Evolutionary conservation across 2,113 vertebrate genomes (phyloP).

Genomic region (Forbesichthys agassizii): DNA sequence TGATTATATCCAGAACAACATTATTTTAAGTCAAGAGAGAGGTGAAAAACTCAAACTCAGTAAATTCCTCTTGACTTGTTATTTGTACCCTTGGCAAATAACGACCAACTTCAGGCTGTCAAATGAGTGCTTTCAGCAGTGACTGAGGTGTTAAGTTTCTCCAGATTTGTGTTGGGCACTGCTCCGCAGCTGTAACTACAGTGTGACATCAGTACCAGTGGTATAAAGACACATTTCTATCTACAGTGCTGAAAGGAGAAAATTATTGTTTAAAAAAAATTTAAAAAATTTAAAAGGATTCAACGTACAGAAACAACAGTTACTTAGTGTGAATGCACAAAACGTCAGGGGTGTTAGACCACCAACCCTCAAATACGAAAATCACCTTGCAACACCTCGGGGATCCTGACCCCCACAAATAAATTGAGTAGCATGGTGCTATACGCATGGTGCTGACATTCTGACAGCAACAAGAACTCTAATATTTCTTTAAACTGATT

Average conservation of each 20-base stretch:
- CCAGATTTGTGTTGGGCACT: conserved; percentile 22
- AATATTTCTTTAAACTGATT: too few species aligned
- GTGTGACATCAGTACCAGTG: conserved; percentile 20
- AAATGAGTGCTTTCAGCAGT: conserved; percentile 44
- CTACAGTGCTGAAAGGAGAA: conserved; percentile 16
- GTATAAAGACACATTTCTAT: neutral
- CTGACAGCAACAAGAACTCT: too few species aligned
- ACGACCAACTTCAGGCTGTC: conserved; percentile 59
- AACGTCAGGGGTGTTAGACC: too few species aligned
- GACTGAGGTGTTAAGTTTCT: conserved; percentile 28
- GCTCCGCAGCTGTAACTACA: conserved; percentile 11
- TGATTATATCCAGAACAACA: conserved; percentile 86
- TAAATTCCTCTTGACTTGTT: conserved; percentile 75
- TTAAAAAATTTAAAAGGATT: too few species aligned
- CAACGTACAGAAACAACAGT: too few species aligned
- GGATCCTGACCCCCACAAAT: too few species aligned
- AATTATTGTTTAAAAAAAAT: too few species aligned
- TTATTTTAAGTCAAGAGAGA: conserved; percentile 77
- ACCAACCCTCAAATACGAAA: too few species aligned
- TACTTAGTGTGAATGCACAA: too few species aligned
- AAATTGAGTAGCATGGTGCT: too few species aligned
- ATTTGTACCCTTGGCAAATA: conserved; percentile 67
- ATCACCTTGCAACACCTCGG: too few species aligned
- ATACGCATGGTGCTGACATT: too few species aligned
- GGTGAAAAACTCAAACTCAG: conserved; percentile 66